phyloP scores from a whole-genome alignment of 2,888 invertebrate species.

The Ganaspis brasiliensis region DNA sequence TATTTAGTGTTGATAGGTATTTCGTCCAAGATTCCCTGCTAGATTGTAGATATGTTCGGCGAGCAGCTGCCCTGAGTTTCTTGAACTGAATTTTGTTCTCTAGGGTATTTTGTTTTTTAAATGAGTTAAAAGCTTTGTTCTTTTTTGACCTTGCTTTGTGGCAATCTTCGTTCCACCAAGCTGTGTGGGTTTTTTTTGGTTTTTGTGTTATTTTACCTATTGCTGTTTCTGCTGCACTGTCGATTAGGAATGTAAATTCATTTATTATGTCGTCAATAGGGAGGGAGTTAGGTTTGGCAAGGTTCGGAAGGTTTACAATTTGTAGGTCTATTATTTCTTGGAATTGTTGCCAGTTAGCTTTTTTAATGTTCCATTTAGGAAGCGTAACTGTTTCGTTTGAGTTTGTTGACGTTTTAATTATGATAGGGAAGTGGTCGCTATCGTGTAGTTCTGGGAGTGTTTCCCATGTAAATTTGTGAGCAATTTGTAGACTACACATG shows the following conservation, averaged over 20 bases:
- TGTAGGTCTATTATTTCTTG: slow-evolving; percentile 50
- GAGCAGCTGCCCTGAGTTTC: slow-evolving; percentile 48
- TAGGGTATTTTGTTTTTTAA: slow-evolving; percentile 49
- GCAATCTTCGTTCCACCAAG: slow-evolving; percentile 61
- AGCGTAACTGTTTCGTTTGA: background rate
- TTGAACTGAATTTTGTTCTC: slow-evolving; percentile 53
- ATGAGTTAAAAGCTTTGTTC: slow-evolving; percentile 55
- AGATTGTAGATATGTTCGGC: slow-evolving; percentile 38
- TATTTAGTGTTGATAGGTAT: background rate
- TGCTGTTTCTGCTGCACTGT: background rate
- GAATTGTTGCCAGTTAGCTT: slow-evolving; percentile 48
- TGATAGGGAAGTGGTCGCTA: slow-evolving; percentile 56
- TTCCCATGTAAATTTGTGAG: slow-evolving; percentile 43
- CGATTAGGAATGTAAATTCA: no score
- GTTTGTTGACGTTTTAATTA: slow-evolving; percentile 23
- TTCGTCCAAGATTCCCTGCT: background rate
- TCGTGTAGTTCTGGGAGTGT: slow-evolving; percentile 24
- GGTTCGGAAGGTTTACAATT: slow-evolving; percentile 57
- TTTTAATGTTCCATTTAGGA: slow-evolving; percentile 51
- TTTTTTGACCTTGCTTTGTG: slow-evolving; percentile 43
- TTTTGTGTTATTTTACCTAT: background rate
- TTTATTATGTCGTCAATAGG: no score
- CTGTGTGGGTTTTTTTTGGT: slow-evolving; percentile 16
- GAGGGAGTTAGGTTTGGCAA: background rate
- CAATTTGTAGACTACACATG: slow-evolving; percentile 40